Percentiles rank a stretch among this genome's conserved stretches.
phyloP scores from a whole-genome alignment of 1,140 invertebrate genomes.

The Propsilocerus akamusi region DNA sequence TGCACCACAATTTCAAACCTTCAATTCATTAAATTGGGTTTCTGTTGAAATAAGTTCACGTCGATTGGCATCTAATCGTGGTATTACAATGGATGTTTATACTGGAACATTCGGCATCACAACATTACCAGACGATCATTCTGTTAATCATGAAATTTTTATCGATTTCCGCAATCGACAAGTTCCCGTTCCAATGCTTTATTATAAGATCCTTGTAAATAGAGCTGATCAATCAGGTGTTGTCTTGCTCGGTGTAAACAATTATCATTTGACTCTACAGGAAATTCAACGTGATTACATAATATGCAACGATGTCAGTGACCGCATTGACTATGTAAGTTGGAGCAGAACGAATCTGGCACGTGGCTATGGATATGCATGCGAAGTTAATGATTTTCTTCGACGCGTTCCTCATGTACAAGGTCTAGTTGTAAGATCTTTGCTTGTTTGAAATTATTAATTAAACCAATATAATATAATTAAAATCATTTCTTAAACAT shows the following conservation, averaged over 20 bases:
- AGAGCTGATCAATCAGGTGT: not conserved
- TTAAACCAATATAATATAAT: no score
- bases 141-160: constrained; percentile 18
- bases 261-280: not conserved
- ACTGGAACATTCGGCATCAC: constrained; percentile 25
- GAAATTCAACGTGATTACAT: not conserved
- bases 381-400: constrained; percentile 20
- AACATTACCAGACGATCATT: constrained; percentile 18
- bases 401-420: constrained; percentile 17
- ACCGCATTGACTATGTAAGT: not conserved
- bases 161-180: constrained; percentile 16
- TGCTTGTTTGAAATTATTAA: not conserved
- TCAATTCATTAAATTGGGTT: constrained; percentile 37
- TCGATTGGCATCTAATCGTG: not conserved
- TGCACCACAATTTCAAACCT: constrained; percentile 37
- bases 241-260: constrained; percentile 3
- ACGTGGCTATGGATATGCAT: not conserved
- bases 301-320: not conserved
- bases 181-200: constrained; percentile 25
- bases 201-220: constrained; percentile 20
- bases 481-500: no score
- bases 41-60: constrained; percentile 19
- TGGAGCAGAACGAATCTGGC: not conserved
- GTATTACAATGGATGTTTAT: constrained; percentile 13
- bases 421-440: not conserved